Conservation (phyloP, 2,888 invertebrate genomes). For the Clitarchus hookeri region DNA sequence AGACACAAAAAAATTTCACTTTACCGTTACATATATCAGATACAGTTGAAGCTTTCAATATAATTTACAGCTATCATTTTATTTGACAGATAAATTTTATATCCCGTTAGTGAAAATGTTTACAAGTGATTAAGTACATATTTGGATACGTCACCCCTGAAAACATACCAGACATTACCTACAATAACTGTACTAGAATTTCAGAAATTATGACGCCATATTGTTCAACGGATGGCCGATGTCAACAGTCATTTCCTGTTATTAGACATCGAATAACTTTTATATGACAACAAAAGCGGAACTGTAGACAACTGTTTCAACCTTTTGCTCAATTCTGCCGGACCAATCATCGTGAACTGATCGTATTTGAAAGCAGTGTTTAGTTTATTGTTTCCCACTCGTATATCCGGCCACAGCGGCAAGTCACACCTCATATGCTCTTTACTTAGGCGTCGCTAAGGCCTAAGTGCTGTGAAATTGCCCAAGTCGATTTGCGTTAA, state of each 20-base stretch:
- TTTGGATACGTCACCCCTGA: neutral
- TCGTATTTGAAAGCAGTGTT: too few species aligned
- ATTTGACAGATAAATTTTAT: neutral
- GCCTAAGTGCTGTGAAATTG: too few species aligned
- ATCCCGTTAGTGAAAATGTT: neutral
- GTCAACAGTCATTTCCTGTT: neutral
- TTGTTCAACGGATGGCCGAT: neutral
- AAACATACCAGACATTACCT: neutral
- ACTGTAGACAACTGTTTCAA: neutral
- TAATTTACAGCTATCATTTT: neutral
- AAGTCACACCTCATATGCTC: too few species aligned
- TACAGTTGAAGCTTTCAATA: neutral
- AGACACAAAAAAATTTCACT: too few species aligned
- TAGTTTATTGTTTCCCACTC: too few species aligned
- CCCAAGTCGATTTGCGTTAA: too few species aligned
- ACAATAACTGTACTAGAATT: neutral
- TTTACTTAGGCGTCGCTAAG: too few species aligned
- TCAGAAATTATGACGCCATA: neutral
- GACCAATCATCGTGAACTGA: too few species aligned
- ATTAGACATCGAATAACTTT: neutral
- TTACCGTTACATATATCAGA: neutral
- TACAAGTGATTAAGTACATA: neutral
- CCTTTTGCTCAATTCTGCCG: too few species aligned
- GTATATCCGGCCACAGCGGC: too few species aligned
- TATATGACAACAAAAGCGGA: neutral